Conservation (phyloP, 2,888 invertebrate genomes). For the Theretra japonica region DNA sequence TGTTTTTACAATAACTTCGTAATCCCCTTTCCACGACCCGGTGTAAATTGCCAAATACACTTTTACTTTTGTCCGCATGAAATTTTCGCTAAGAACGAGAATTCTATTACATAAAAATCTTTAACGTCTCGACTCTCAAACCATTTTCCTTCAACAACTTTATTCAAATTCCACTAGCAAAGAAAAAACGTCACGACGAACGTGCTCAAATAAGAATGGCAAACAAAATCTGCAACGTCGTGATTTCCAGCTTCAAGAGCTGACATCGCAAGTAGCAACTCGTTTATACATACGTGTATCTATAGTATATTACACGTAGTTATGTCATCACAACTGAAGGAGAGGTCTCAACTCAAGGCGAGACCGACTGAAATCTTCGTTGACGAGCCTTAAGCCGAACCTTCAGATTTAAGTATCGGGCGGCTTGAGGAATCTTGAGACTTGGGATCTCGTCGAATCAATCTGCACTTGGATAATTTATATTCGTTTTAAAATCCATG, state of each 20-base stretch:
- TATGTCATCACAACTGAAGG: background rate
- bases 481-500: background rate
- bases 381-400: conserved; percentile 2
- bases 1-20: no score
- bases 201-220: background rate
- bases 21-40: no score
- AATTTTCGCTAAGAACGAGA: no score
- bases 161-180: background rate
- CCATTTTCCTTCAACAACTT: background rate
- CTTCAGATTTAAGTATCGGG: conserved; percentile 7
- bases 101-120: no score
- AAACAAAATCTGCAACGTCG: conserved; percentile 5
- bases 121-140: background rate
- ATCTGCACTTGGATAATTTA: background rate
- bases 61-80: no score
- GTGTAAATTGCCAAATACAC: no score
- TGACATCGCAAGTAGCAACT: conserved; percentile 23
- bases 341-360: conserved; percentile 25
- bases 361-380: conserved; percentile 17
- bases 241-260: background rate
- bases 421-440: background rate
- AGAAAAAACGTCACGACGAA: conserved; percentile 18
- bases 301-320: background rate
- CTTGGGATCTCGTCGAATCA: background rate
- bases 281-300: background rate